Conservation (phyloP, 1,140 invertebrate species). For the Drosophila pseudoobscura region DNA sequence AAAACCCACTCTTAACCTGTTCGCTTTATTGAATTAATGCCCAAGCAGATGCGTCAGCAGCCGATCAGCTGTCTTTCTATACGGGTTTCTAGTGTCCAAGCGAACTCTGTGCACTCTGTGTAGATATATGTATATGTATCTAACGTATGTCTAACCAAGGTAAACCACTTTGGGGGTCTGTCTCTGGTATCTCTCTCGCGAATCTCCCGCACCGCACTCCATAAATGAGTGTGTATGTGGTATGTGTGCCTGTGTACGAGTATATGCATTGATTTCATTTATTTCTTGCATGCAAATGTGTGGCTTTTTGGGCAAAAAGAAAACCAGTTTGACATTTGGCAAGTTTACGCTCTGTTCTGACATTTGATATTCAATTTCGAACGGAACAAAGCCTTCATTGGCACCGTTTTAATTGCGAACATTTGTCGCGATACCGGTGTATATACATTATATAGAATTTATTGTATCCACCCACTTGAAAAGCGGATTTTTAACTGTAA, state of each 20-base stretch:
- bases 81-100: slow-evolving; percentile 34
- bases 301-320: slow-evolving; percentile 30
- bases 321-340: slow-evolving; percentile 58
- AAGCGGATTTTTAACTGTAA: slow-evolving; percentile 21
- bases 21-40: slow-evolving; percentile 18
- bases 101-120: slow-evolving; percentile 22
- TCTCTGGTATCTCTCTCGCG: not conserved
- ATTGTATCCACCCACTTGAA: slow-evolving; percentile 21
- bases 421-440: slow-evolving; percentile 8
- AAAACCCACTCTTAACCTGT: slow-evolving; percentile 24
- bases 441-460: slow-evolving; percentile 13
- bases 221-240: not conserved
- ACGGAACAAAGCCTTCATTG: slow-evolving; percentile 53
- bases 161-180: slow-evolving; percentile 52
- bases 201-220: no score
- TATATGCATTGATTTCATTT: slow-evolving; percentile 49
- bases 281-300: slow-evolving; percentile 57
- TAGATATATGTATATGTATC: not conserved
- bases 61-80: slow-evolving; percentile 43
- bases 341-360: slow-evolving; percentile 44
- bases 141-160: slow-evolving; percentile 27
- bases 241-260: slow-evolving; percentile 9
- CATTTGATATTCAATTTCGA: slow-evolving; percentile 31
- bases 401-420: slow-evolving; percentile 44
- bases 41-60: slow-evolving; percentile 50